Base-by-base conservation (phyloP, 2,797 vertebrate genomes). In the Amblyraja radiata region DNA sequence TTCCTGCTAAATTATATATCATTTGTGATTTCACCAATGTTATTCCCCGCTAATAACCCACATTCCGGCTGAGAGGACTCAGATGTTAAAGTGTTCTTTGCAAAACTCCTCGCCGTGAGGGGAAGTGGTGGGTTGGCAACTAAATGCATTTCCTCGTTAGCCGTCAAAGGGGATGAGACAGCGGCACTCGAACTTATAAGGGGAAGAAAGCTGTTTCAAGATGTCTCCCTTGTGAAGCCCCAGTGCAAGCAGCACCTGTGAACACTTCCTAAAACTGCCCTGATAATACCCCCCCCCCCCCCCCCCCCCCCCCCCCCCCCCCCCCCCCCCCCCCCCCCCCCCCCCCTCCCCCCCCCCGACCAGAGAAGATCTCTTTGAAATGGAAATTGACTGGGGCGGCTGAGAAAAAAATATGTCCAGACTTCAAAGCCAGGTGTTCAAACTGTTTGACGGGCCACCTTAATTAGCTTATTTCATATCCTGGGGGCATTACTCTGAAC, bases 401-500 rank as follows among this genome's bases (percentile, higher is more conserved):
- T 74, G 90, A 71, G 90, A 46, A 46, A 74, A 68, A 74, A 46
- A 74, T 65, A 91, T 39, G 63, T 39, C 25, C 32, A 9, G 16
- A 25, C 88, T 73, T 71, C 88, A 71, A 71, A 91, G 63, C 71
- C 65, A 91, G 90, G 68, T 91, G 65, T 74, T 73, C 68, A 91
- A 74, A 25, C 68, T 74, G 90, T 74, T 91, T 9, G 7, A 21
- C 39, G 68, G 46, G 74, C 21, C 68, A 91, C 68, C 61, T 32
- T 65, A 88, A 88, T 88, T 90, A 68, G 74, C 39, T 91, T 91
- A 91, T 54, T 91, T 91, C 25, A 74, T 68, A 91, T 4, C 90
- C 90, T 46, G 65, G 68, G 68, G 63, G 90, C 83, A 7, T 63
- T 32, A 32, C 13, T 86, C 83, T 86, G 14, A 16, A 61, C 13